Evolutionary conservation across 2,797 vertebrate genomes (phyloP), one percentile per base, ranked within the genome.

Genomic region (Alca torda): DNA sequence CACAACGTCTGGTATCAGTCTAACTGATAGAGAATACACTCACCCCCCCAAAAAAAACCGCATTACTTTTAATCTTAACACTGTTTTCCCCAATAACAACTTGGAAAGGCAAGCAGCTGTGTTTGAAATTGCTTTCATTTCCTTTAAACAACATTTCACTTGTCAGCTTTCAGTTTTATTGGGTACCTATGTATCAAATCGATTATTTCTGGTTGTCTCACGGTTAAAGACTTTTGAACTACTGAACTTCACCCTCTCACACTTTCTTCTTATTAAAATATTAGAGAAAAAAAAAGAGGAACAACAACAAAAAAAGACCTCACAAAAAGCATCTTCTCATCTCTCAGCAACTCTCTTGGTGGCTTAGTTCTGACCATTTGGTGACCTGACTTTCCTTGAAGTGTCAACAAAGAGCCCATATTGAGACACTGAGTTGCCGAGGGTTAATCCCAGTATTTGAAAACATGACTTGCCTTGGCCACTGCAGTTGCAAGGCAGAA

Each of bases 401-500:
- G 33, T 4, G 15, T 30, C 46, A 31, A 11, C 50, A 48, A 19
- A 41, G 68, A 56, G 13, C 43, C 35, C 48, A 7, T 5, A 8
- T 0, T 9, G 68, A 26, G 39, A 45, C 3, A 4, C 1, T 0
- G 31, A 51, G 48, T 2, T 25, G 41, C 57, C 31, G 10, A 6
- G 26, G 7, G 7, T 24, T 37, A 24, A 5, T 20, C 17, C 25
- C 46, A 3, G 3, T 4, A 16, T 41, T 69, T 57, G 76, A 45
- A 83, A 80, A 53, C 4, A 16, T 0, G 31, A 48, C 9, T 10
- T 3, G 1, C 39, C 37, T n/a, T 14, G 33, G 56, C 30, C 16
- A 25, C 18, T 0, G 2, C 41, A 8, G 3, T 2, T 4, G 30
- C 0, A 0, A 69, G 50, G 59, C 54, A 69, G 68, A 35, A 81